Base-by-base conservation (phyloP, 2,113 vertebrate genomes). In the Centropus unirufus region DNA sequence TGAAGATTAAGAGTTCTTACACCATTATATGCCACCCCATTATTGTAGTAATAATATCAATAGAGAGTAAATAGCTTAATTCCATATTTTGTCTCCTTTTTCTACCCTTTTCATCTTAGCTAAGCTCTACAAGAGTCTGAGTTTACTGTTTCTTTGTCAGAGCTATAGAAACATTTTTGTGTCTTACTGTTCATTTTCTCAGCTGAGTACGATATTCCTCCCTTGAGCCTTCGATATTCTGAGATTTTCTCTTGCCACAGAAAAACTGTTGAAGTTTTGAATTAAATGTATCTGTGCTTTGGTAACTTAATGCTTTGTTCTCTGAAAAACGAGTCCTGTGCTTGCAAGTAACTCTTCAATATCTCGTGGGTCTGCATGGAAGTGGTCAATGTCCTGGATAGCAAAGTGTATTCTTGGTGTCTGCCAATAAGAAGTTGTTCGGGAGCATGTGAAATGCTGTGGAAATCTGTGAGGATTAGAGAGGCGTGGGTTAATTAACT, bases 111-210 rank as follows among this genome's bases (percentile, higher is more conserved):
- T 57, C 32, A 30, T 77, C 80, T 81, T 63, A 95, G 36, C 69
- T 83, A 67, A 94, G 34, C 77, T 78, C 61, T 63, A 24, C 3
- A 40, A 68, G 51, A 76, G 42, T 46, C 72, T 30, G 69, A 59
- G 73, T 61, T 74, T 87, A 47, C 81, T 70, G 55, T 66, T 78
- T 76, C 68, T 91, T 70, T 93, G 77, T 81, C 81, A 91, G 87
- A 81, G 69, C 68, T 67, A 24, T 32, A 84, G 91, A 78, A 93
- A 51, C 39, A 69, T 39, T 92, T 95, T 94, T 89, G 51, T 74
- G 73, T 49, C 73, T 77, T 46, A 34, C 46, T 69, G 55, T 63
- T 73, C 77, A 5, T 78, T 59, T 64, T 75, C 87, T 81, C 73
- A 70, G 42, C 68, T 74, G 51, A 81, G 42, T 24, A 54, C 59